A percentile compares a stretch with the other conserved stretches of the same genome.
phyloP scores from a whole-genome alignment of 2,113 vertebrate genomes.

The Trematomus loennbergii region DNA sequence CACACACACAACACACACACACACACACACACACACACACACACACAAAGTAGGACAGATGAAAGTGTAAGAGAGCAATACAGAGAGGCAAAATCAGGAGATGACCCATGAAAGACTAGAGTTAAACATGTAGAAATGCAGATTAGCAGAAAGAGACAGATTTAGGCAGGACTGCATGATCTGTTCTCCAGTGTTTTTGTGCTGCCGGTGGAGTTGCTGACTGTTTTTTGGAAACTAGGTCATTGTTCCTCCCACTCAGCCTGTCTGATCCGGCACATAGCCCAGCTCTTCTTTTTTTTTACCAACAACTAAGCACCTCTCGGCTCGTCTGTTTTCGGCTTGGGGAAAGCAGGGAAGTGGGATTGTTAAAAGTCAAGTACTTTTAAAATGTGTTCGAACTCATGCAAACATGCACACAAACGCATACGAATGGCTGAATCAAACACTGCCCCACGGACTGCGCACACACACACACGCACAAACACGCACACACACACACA shows the following conservation, averaged over 20 bases:
- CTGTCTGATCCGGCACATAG: constrained; percentile 75
- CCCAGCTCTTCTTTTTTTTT: constrained; percentile 42
- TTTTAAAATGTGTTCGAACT: constrained; percentile 42
- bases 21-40: too few species aligned
- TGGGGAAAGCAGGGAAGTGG: constrained; percentile 14
- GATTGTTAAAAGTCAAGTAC: constrained; percentile 62
- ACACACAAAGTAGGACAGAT: constrained; percentile 57
- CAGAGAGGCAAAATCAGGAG: constrained; percentile 42
- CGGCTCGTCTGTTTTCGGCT: constrained; percentile 46
- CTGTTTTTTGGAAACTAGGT: constrained; percentile 80
- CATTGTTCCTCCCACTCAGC: constrained; percentile 82
- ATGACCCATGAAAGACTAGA: constrained; percentile 32
- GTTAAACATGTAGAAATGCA: constrained; percentile 12
- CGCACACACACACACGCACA: constrained; percentile 17
- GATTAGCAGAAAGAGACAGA: constrained; percentile 45
- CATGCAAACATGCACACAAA: background rate
- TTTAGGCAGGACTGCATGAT: constrained; percentile 68
- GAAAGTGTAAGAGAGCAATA: constrained; percentile 29
- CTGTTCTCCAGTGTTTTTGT: constrained; percentile 56
- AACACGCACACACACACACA: constrained; percentile 21
- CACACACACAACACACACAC: too few species aligned
- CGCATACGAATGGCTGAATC: background rate
- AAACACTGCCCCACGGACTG: background rate
- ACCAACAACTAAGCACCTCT: constrained; percentile 56
- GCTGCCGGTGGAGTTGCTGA: constrained; percentile 67